These are phyloP conservation scores for Leptogaster cylindrica DNA, from an alignment of 2,888 invertebrate species.

Conservation along the genomic window DNA sequence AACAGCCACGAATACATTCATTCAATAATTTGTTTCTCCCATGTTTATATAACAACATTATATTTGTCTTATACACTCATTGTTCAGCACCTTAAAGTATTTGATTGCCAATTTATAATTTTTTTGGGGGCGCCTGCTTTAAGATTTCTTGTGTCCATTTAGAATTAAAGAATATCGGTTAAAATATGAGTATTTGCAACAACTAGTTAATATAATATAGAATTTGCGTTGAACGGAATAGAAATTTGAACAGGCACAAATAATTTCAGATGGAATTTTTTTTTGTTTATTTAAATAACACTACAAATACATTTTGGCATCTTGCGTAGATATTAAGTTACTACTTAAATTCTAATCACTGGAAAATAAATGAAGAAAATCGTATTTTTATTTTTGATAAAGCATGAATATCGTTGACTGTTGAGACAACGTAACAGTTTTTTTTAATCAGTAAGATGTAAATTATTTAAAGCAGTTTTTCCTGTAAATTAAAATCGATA, in stretches of 20 bases:
- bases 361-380: no score
- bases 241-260: background rate
- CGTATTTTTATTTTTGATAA: no score
- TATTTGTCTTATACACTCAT: constrained; percentile 6
- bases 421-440: no score
- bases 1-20: constrained; percentile 23
- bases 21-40: constrained; percentile 19
- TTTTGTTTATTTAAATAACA: no score
- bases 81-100: constrained; percentile 34
- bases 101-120: constrained; percentile 30
- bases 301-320: no score
- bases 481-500: no score
- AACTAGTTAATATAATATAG: background rate
- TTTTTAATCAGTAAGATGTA: no score
- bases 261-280: background rate
- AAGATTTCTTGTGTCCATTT: background rate
- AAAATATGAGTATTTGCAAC: background rate
- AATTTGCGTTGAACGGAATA: background rate
- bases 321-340: no score
- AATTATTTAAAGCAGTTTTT: no score
- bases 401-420: no score
- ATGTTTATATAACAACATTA: no score
- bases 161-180: background rate
- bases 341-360: no score
- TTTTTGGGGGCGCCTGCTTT: constrained; percentile 5